Percentiles rank a stretch among this genome's conserved stretches.
phyloP scores from a whole-genome alignment of 1,140 invertebrate species.

The Atopsyche davidsoni region DNA sequence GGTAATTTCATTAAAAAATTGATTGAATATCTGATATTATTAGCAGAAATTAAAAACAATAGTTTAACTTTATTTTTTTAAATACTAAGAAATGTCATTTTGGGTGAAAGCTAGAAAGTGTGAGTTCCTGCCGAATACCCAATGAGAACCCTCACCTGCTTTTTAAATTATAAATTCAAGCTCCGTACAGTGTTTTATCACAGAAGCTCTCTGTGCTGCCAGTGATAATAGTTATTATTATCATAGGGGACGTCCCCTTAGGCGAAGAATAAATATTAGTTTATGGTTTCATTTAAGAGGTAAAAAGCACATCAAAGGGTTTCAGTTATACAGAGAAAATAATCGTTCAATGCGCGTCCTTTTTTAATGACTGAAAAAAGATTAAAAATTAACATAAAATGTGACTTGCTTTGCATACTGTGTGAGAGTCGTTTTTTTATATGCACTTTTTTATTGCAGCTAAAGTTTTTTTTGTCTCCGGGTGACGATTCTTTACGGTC shows the following conservation, averaged over 20 bases:
- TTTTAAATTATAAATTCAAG: too few relatives aligned
- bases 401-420: conserved; percentile 20
- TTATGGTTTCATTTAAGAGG: conserved; percentile 28
- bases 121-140: too few relatives aligned
- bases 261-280: conserved; percentile 27
- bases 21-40: too few relatives aligned
- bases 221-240: conserved; percentile 25
- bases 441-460: conserved; percentile 12
- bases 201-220: conserved; percentile 7
- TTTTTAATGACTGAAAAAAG: conserved; percentile 22
- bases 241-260: conserved; percentile 19
- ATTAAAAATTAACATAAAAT: conserved; percentile 30
- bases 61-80: too few relatives aligned
- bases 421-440: conserved; percentile 11
- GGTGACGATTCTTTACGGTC: conserved; percentile 8
- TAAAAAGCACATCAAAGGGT: conserved; percentile 22
- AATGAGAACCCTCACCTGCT: too few relatives aligned
- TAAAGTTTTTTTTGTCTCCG: conserved; percentile 4
- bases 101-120: too few relatives aligned
- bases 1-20: too few relatives aligned
- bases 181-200: conserved; percentile 4
- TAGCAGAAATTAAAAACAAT: too few relatives aligned
- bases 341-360: conserved; percentile 9
- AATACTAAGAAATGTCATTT: too few relatives aligned
- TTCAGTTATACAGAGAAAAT: conserved; percentile 19